Percentiles rank a stretch among this genome's conserved stretches.
Conservation (phyloP, 2,113 vertebrate genomes). For the Arvicanthis niloticus region DNA sequence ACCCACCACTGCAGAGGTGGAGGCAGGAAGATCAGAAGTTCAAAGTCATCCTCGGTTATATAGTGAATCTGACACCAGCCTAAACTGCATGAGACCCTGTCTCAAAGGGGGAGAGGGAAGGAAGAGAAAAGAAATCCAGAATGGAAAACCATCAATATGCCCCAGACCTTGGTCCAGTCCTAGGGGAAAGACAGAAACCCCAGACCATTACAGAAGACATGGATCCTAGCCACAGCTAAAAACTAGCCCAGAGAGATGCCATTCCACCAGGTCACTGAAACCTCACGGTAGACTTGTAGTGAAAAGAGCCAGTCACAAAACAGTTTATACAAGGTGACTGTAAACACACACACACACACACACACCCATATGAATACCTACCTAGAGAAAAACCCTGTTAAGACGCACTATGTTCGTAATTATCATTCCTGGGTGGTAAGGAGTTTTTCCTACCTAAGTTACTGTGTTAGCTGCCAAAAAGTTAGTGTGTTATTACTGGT, state of each 20-base stretch:
- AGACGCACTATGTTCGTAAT: not conserved
- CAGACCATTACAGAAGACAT: not conserved
- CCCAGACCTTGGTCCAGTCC: not conserved
- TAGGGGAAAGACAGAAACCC: not conserved
- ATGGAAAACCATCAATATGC: not conserved
- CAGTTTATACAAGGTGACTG: not conserved
- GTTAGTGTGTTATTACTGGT: accelerated
- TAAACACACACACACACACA: not conserved
- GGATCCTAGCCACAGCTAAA: not conserved
- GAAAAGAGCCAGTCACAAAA: not conserved
- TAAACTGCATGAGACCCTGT: not conserved
- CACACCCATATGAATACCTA: not conserved
- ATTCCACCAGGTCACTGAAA: not conserved
- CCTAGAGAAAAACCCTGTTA: not conserved
- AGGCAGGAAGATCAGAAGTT: not conserved
- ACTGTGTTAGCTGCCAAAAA: not conserved
- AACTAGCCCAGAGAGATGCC: not conserved
- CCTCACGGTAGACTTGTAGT: not conserved
- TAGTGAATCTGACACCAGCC: not conserved
- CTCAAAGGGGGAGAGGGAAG: not conserved
- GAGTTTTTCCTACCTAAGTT: not conserved
- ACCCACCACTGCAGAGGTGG: not conserved
- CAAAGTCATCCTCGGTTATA: not conserved
- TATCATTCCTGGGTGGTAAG: not conserved
- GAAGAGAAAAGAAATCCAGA: not conserved